Evolutionary conservation across 2,797 vertebrate genomes (phyloP), one percentile per base, ranked within the genome.

Genomic region (Spatula clypeata): DNA sequence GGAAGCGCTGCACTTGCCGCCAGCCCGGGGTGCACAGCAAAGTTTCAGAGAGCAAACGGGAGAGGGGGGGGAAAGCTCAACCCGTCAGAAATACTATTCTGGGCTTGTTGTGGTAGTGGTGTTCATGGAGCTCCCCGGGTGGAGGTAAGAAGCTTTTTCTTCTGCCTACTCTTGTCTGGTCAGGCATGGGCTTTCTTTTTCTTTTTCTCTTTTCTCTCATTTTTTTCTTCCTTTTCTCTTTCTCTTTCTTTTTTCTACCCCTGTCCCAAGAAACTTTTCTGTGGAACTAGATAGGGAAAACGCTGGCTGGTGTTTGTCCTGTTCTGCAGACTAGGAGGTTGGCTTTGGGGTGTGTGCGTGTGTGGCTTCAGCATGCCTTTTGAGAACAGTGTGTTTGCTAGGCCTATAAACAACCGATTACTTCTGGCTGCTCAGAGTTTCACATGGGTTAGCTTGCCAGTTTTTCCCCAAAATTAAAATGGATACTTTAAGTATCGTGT

Each of bases 121-220:
- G 64, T 91, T 93, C 92, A 96, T 96, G 96, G 93, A 93, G 53
- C 34, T 90, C 36, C 45, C 29, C 1, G 3, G 40, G 47, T 15
- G 5, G 45, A 76, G 95, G 96, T 96, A 95, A 95, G 94, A 32
- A 40, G 23, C 12, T 42, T 53, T 65, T 76, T 65, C 16, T 69
- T 79, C n/a, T 86, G 4, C 18, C 13, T 75, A 1, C 13, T 74
- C 29, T 47, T 69, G 13, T 67, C 19, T 84, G n/a, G 32, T 77
- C n/a, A 60, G 75, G 11, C 31, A 3, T 60, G 55, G 60, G 6
- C 23, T 84, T 86, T 61, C 11, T 44, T 3, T 81, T 3, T 44
- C 6, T 47, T 9, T 31, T 21, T n/a, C 19, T 45, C 34, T 60
- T 21, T 14, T 40, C 8, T 23, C 8, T n/a, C 32, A 8, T 23